Conservation (phyloP, 2,888 invertebrate genomes). For the Dasypolia templi region DNA sequence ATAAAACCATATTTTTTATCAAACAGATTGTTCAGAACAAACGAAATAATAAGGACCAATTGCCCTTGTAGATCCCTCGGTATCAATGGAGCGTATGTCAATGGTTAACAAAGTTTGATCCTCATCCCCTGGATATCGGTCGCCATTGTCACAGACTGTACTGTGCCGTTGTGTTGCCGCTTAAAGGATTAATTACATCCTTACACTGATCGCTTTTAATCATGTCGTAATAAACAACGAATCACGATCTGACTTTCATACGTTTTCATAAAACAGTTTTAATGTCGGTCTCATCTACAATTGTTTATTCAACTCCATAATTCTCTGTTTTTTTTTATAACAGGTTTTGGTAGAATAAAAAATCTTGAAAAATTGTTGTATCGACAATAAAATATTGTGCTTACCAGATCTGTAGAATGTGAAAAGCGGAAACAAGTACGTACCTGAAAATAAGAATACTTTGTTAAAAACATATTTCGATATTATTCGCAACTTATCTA, state of each 20-base stretch:
- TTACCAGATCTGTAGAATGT: slow-evolving; percentile 42
- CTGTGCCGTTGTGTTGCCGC: slow-evolving; percentile 26
- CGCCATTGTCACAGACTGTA: slow-evolving; percentile 23
- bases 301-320: neutral
- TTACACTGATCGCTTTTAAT: slow-evolving; percentile 46
- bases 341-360: neutral
- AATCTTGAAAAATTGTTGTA: neutral
- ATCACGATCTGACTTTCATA: slow-evolving; percentile 8
- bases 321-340: neutral
- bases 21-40: slow-evolving; percentile 5
- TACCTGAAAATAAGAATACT: slow-evolving; percentile 78
- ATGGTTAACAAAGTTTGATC: slow-evolving; percentile 53
- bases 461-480: slow-evolving; percentile 28
- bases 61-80: slow-evolving; percentile 25
- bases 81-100: slow-evolving; percentile 60
- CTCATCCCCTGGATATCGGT: slow-evolving; percentile 25
- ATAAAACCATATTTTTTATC: neutral
- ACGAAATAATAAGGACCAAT: slow-evolving; percentile 33
- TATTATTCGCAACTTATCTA: neutral
- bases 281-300: neutral
- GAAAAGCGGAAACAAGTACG: slow-evolving; percentile 62
- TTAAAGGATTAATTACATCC: slow-evolving; percentile 61
- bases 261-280: slow-evolving; percentile 4
- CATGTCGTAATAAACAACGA: slow-evolving; percentile 33
- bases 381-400: slow-evolving; percentile 11